Percentiles rank a stretch among this genome's conserved stretches.
Conservation (phyloP, 2,888 invertebrate species). For the Ornithoptera alexandrae region DNA sequence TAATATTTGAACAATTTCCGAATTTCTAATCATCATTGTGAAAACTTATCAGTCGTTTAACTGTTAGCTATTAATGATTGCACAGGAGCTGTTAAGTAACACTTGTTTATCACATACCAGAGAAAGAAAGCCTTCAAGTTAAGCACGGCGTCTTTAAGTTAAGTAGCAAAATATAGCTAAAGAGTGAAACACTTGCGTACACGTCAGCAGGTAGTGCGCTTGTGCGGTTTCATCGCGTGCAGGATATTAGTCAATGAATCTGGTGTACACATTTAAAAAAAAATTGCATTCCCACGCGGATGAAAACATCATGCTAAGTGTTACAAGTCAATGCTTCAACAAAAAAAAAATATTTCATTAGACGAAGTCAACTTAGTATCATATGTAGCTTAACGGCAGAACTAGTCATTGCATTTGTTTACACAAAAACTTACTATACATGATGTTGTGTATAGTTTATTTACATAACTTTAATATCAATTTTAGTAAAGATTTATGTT, state of each 20-base stretch:
- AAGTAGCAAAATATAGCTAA: conserved; percentile 42
- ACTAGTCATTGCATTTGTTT: no score
- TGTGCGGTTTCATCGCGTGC: conserved; percentile 73
- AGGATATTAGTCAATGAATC: conserved; percentile 75
- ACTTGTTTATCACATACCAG: conserved; percentile 4
- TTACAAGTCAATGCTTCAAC: conserved; percentile 38
- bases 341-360: no score
- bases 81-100: no score
- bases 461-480: no score
- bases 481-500: no score
- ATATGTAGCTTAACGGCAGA: no score
- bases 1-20: not conserved
- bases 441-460: no score
- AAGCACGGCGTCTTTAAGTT: conserved; percentile 34
- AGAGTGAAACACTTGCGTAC: conserved; percentile 38
- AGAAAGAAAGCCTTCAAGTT: conserved; percentile 56
- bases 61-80: no score
- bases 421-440: no score
- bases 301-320: conserved; percentile 45
- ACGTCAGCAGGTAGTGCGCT: conserved; percentile 63
- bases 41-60: no score
- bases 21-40: not conserved
- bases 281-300: conserved; percentile 72
- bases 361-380: no score
- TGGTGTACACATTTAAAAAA: conserved; percentile 47